phyloP scores from a whole-genome alignment of 2,888 invertebrate genomes.

The Drosophila siamana region DNA sequence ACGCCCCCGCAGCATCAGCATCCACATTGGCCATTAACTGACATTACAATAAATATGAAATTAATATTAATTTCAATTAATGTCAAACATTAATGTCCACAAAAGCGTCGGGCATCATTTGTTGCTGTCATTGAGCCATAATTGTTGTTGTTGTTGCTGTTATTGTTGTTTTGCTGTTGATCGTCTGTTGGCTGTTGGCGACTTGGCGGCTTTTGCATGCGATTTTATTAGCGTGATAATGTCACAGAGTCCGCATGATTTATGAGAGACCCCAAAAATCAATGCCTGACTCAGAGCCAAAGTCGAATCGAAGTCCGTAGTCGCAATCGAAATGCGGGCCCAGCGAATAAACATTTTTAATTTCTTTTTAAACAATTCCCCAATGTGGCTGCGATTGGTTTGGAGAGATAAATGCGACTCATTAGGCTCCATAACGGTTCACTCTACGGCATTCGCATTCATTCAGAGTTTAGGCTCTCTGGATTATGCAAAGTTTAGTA shows the following conservation, averaged over 20 bases:
- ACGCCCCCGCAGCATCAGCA: conserved; percentile 58
- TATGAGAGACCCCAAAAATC: conserved; percentile 69
- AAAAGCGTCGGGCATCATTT: conserved; percentile 83
- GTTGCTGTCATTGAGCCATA: conserved; percentile 70
- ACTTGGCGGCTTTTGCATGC: conserved; percentile 66
- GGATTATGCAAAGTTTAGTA: conserved; percentile 50
- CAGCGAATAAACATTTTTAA: conserved; percentile 57
- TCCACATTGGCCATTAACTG: conserved; percentile 59
- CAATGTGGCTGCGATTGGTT: conserved; percentile 43
- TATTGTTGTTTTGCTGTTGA: conserved; percentile 11
- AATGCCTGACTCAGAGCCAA: conserved; percentile 52
- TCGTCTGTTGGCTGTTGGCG: conserved; percentile 48
- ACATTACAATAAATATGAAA: conserved; percentile 82
- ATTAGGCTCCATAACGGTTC: conserved; percentile 75
- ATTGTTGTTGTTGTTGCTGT: conserved; percentile 11
- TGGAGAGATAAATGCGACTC: conserved; percentile 73
- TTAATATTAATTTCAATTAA: conserved; percentile 85
- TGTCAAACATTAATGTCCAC: conserved; percentile 83
- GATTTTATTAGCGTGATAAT: conserved; percentile 84
- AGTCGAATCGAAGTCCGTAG: too few relatives aligned
- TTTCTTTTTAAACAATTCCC: conserved; percentile 65
- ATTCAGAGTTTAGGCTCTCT: conserved; percentile 22
- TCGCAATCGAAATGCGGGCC: conserved; percentile 36
- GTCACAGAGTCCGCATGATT: conserved; percentile 83
- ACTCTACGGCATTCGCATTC: conserved; percentile 35